phyloP scores from a whole-genome alignment of 1,140 invertebrate genomes.

The Harpegnathos saltator region DNA sequence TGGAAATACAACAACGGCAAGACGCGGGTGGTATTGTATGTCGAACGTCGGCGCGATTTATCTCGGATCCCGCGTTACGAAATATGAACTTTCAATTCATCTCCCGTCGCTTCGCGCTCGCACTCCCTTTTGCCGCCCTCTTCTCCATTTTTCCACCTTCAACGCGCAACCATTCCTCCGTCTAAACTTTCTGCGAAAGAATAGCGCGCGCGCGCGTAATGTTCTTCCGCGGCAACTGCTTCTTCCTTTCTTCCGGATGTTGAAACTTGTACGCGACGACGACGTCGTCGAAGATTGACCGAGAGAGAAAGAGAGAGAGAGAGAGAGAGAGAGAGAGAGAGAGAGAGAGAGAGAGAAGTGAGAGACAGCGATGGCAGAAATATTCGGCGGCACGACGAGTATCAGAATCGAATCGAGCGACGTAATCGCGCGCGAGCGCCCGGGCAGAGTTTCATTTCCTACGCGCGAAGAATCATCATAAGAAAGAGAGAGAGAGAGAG shows the following conservation, averaged over 20 bases:
- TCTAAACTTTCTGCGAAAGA: too few relatives aligned
- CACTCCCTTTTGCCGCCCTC: background rate
- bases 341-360: background rate
- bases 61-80: too few relatives aligned
- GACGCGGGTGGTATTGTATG: too few relatives aligned
- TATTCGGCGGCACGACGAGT: conserved; percentile 14
- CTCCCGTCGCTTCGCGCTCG: too few relatives aligned
- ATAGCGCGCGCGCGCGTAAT: too few relatives aligned
- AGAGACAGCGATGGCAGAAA: background rate
- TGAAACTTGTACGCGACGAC: conserved; percentile 32
- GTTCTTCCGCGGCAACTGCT: background rate
- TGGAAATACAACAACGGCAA: background rate
- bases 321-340: too few relatives aligned
- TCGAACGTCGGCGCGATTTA: too few relatives aligned
- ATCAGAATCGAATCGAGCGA: conserved; percentile 52
- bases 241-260: background rate
- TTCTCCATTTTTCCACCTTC: background rate
- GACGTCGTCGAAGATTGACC: conserved; percentile 8
- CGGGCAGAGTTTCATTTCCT: conserved; percentile 68
- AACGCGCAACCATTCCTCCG: background rate
- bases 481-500: too few relatives aligned
- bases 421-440: conserved; percentile 24
- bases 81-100: too few relatives aligned
- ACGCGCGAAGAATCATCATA: conserved; percentile 70
- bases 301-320: background rate